These are phyloP conservation scores for Odocoileus virginianus DNA, from an alignment of 2,113 vertebrate species.

Conservation along the genomic window DNA sequence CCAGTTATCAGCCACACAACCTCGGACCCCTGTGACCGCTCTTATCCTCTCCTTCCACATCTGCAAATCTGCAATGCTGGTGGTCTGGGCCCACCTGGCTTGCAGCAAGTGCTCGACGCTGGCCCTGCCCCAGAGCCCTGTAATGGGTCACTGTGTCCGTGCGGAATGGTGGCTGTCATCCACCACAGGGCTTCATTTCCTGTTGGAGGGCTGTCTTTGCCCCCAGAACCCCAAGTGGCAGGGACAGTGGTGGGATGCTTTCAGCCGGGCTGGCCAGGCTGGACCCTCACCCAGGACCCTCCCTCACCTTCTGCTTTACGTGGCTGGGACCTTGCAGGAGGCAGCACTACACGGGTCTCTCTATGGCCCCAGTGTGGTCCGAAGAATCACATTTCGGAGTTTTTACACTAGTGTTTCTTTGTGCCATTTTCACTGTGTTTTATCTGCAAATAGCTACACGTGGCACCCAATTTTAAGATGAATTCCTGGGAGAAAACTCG, in stretches of 20 bases:
- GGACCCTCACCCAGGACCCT: not conserved
- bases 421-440: not conserved
- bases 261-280: not conserved
- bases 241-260: not conserved
- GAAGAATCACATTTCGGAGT: not conserved
- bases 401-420: not conserved
- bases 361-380: accelerated
- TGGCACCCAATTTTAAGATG: not conserved
- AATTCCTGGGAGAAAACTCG: not conserved
- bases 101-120: not conserved
- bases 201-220: not conserved
- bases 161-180: not conserved
- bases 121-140: not conserved
- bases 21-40: not conserved
- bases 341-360: accelerated
- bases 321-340: not conserved
- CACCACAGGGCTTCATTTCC: not conserved
- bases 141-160: accelerated
- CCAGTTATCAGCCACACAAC: not conserved
- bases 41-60: not conserved
- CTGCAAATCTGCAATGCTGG: not conserved
- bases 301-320: not conserved
- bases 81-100: too few species aligned
- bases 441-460: not conserved
- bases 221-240: not conserved